Conservation (phyloP, 2,113 vertebrate species). For the Dipodomys merriami region DNA sequence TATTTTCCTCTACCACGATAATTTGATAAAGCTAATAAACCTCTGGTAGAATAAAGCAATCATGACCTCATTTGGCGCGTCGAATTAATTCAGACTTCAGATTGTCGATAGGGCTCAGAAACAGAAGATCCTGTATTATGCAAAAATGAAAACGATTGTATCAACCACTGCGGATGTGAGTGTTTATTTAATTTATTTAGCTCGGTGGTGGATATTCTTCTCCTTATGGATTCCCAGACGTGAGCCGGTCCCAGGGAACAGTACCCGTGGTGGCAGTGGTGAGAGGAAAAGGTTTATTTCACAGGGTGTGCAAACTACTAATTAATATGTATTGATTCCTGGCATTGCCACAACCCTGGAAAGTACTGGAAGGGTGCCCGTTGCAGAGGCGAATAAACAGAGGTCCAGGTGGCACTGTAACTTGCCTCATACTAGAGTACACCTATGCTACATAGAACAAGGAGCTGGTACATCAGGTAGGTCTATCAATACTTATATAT, state of each 20-base stretch:
- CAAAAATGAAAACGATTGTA: background rate
- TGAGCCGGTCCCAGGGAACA: background rate
- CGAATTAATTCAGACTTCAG: constrained; percentile 53
- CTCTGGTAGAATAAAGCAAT: constrained; percentile 5
- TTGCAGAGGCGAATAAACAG: background rate
- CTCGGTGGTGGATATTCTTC: background rate
- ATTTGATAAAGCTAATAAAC: constrained; percentile 38
- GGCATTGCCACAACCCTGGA: background rate
- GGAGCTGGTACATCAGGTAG: background rate
- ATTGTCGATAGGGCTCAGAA: background rate
- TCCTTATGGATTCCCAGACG: background rate
- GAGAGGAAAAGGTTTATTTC: background rate
- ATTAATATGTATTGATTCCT: background rate
- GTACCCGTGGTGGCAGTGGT: background rate
- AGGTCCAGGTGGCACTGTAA: background rate
- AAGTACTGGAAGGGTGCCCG: background rate
- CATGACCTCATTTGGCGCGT: background rate
- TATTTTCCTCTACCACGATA: background rate
- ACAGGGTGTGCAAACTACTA: background rate
- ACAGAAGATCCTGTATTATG: background rate
- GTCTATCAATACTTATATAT: background rate
- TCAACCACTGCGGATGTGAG: background rate
- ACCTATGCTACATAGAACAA: background rate
- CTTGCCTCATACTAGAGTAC: background rate
- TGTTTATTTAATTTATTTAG: background rate